Base-by-base conservation (phyloP, 2,888 invertebrate genomes). In the Andrena chrysosceles region DNA sequence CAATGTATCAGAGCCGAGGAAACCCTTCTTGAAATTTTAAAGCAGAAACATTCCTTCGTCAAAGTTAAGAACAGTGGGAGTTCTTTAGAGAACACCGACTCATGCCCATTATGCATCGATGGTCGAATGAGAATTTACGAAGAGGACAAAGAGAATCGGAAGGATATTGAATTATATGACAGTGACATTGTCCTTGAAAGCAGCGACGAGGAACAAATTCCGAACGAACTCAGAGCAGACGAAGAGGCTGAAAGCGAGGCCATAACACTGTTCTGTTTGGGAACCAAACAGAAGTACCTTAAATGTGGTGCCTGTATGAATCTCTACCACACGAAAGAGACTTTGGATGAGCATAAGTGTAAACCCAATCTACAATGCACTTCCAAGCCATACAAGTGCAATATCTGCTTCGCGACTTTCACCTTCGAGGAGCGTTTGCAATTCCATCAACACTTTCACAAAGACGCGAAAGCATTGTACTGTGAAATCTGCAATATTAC, bases 241-340 rank as follows among this genome's bases (percentile, higher is more conserved):
- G 80, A 78, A 33, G 84, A 86, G 54, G 23, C 63, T 0, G 85
- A 77, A 0, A 85, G 49, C 2, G 64, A 62, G 63, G 73, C 89
- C 0, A 86, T 91, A 56, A 84, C 85, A 16, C 59, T 89, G 7
- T 85, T 87, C 33, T 88, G 84, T 26, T 33, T 89, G 5, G 89
- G 87, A 16, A 85, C 75, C 7, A 87, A 80, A 7, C 90, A 91
- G 16, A 89, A 89, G 26, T 91, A 91, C 66, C 66, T 92, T 0
- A 91, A 92, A 83, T 92, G 92, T 5, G 87, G 90, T 0, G 91
- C 91, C 6, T 91, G 92, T 42, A 91, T 91, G 91, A 91, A 92
- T 86, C 85, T 91, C 0, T 92, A 91, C 70, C 89, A 89, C 23
- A 91, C 90, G 1, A 86, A 89, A n/a, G 91, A 91, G 56, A 90